phyloP scores from a whole-genome alignment of 1,140 invertebrate genomes.

The Chrysoperla carnea region DNA sequence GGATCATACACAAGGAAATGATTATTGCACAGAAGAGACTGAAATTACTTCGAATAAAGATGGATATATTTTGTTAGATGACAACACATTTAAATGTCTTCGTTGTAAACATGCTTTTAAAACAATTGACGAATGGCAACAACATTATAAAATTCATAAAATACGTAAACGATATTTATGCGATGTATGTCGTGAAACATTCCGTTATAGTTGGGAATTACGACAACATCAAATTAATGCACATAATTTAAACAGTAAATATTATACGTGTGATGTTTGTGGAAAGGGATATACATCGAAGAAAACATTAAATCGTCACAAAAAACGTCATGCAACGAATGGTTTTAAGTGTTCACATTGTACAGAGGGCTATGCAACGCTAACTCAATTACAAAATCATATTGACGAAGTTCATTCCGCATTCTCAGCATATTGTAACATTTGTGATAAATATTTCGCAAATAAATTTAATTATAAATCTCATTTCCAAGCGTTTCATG shows the following conservation, averaged over 20 bases:
- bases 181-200: not conserved
- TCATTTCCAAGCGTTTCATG: constrained; percentile 15
- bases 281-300: not conserved
- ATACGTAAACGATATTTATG: not conserved
- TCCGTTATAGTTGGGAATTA: not conserved
- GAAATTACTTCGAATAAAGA: too few species aligned
- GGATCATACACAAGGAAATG: too few species aligned
- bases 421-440: constrained; percentile 16
- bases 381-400: constrained; percentile 21
- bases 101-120: not conserved
- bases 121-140: not conserved
- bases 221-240: not conserved
- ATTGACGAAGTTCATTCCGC: constrained; percentile 13
- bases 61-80: too few species aligned
- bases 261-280: not conserved
- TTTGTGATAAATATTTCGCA: constrained; percentile 30
- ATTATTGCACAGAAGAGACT: too few species aligned
- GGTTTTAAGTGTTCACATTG: constrained; percentile 18
- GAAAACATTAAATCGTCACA: not conserved
- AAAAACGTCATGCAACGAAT: not conserved
- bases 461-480: constrained; percentile 20
- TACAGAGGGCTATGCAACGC: constrained; percentile 16
- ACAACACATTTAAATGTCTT: not conserved
- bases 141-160: not conserved
- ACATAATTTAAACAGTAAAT: not conserved